Evolutionary conservation across 1,140 invertebrate genomes (phyloP).

Genomic region (Muscidifurax raptorellus): DNA sequence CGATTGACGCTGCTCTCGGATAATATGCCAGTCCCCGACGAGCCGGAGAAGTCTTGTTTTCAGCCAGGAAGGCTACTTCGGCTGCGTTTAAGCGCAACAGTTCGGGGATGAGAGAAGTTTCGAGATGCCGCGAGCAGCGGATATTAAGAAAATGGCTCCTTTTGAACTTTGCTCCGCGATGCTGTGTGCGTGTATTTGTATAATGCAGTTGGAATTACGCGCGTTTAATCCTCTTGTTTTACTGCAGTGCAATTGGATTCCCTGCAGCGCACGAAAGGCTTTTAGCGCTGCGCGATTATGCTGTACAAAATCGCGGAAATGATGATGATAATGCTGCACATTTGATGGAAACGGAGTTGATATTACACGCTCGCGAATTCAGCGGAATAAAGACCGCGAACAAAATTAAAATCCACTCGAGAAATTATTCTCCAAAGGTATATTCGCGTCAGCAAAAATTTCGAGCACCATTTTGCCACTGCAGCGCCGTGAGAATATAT

Average conservation of each 20-base stretch:
- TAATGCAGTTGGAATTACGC: neutral
- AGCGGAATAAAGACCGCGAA: neutral
- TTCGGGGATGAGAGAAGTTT: neutral
- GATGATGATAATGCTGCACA: no score
- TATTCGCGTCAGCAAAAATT: neutral
- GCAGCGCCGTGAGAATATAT: neutral
- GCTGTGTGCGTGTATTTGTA: neutral
- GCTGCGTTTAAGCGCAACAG: neutral
- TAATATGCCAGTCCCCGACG: neutral
- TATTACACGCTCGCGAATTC: no score
- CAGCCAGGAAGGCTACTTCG: neutral
- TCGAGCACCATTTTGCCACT: neutral
- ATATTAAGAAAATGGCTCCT: neutral
- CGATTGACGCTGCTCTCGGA: neutral
- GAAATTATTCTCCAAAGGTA: no score
- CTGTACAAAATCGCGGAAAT: no score
- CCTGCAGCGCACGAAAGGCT: no score
- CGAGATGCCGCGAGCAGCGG: neutral
- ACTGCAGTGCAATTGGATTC: no score
- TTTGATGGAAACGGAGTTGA: no score
- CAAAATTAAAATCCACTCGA: no score
- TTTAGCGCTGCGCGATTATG: no score
- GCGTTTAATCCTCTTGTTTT: neutral
- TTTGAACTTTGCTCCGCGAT: neutral
- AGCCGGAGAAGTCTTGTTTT: no score